Evolutionary conservation across 2,113 vertebrate genomes (phyloP).

Genomic region (Gracilinanus agilis): DNA sequence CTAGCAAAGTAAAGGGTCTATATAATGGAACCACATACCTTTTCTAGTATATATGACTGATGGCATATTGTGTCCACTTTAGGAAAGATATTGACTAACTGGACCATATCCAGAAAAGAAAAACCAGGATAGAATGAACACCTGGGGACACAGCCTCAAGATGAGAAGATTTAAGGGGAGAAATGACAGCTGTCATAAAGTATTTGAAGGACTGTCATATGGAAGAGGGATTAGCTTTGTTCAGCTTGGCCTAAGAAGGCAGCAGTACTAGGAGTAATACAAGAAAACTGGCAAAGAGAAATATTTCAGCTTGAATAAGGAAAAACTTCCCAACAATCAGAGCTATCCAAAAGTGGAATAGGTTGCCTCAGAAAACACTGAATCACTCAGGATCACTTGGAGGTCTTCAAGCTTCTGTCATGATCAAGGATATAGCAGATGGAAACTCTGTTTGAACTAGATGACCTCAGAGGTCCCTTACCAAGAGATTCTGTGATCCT

Average conservation of each 20-base stretch:
- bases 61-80: neutral
- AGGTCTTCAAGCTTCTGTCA: neutral
- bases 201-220: neutral
- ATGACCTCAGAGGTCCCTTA: neutral
- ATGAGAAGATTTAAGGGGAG: neutral
- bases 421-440: neutral
- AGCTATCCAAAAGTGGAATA: neutral
- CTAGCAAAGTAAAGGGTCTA: neutral
- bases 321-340: neutral
- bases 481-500: neutral
- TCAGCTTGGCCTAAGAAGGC: neutral
- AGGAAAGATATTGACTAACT: neutral
- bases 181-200: neutral
- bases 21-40: neutral
- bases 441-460: neutral
- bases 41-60: neutral
- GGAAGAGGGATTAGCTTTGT: neutral
- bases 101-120: neutral
- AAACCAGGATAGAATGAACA: neutral
- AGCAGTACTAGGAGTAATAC: neutral
- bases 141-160: neutral
- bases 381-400: neutral
- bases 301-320: neutral
- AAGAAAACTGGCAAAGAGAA: neutral
- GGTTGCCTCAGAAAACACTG: neutral